Conservation (phyloP, 2,113 vertebrate genomes). For the Calyptommatus sinebrachiatus region DNA sequence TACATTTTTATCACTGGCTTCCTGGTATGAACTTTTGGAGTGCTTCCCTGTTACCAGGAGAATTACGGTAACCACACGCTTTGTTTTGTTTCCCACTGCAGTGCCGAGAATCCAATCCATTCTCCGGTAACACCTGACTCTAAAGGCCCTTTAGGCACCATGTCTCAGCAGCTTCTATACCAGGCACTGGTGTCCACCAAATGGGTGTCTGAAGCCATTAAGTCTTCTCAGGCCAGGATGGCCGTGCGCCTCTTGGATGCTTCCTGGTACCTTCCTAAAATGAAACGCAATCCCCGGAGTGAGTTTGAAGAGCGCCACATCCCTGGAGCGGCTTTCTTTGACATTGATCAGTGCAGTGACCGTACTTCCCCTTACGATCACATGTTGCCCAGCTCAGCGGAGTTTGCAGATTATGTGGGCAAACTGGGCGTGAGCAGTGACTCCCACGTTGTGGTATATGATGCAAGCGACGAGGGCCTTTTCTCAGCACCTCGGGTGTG, state of each 20-base stretch:
- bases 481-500: slow-evolving; percentile 88
- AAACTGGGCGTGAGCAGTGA: slow-evolving; percentile 80
- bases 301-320: slow-evolving; percentile 86
- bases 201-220: slow-evolving; percentile 85
- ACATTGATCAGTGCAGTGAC: slow-evolving; percentile 88
- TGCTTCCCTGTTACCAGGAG: background rate
- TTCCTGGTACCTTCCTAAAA: slow-evolving; percentile 88
- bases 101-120: slow-evolving; percentile 7
- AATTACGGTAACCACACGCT: background rate
- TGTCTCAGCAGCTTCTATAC: slow-evolving; percentile 79
- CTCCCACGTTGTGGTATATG: slow-evolving; percentile 92
- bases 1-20: background rate
- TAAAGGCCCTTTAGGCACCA: slow-evolving; percentile 9
- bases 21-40: too few species aligned
- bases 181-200: slow-evolving; percentile 81
- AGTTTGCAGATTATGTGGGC: slow-evolving; percentile 81
- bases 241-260: slow-evolving; percentile 82
- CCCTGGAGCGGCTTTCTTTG: slow-evolving; percentile 84
- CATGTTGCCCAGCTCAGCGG: slow-evolving; percentile 78
- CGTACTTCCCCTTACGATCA: slow-evolving; percentile 81
- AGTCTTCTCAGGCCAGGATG: slow-evolving; percentile 68
- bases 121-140: background rate
- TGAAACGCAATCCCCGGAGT: slow-evolving; percentile 72
- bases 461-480: slow-evolving; percentile 85
- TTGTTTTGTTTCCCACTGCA: background rate